Evolutionary conservation across 2,113 vertebrate species (phyloP).

Genomic region (Brachyhypopomus gauderio): DNA sequence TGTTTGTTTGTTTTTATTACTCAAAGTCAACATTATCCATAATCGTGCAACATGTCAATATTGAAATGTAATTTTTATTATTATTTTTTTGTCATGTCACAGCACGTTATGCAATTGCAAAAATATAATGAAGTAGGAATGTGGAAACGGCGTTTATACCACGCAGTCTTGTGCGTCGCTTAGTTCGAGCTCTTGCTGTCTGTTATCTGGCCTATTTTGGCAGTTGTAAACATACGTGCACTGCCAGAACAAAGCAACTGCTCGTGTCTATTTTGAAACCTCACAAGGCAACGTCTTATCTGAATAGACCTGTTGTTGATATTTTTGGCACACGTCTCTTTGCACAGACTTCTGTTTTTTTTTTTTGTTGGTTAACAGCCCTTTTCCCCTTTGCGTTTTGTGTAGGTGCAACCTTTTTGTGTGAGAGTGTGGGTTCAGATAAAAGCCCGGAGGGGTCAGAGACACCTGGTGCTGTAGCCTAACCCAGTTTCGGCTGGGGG

Average conservation of each 20-base stretch:
- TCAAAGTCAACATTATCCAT: too few relatives aligned
- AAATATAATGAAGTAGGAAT: too few relatives aligned
- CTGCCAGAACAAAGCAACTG: too few relatives aligned
- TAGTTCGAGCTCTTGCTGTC: neutral
- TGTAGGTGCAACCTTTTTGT: slow-evolving; percentile 4
- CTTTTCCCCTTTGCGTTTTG: neutral
- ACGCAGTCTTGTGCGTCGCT: too few relatives aligned
- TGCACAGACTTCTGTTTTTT: neutral
- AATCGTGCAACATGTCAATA: too few relatives aligned
- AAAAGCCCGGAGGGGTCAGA: slow-evolving; percentile 5
- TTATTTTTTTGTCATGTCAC: too few relatives aligned
- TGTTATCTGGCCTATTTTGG: neutral
- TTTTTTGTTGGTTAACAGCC: neutral
- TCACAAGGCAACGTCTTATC: neutral
- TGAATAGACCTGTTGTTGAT: neutral
- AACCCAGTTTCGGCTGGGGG: slow-evolving; percentile 27
- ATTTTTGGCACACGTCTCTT: neutral
- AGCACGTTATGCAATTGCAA: too few relatives aligned
- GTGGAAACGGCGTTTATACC: too few relatives aligned
- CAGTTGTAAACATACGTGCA: too few relatives aligned
- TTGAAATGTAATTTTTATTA: too few relatives aligned
- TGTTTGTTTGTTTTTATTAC: too few relatives aligned
- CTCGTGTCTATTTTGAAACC: neutral
- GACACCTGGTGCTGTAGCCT: slow-evolving; percentile 11
- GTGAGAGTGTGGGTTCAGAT: neutral